Evolutionary conservation across 2,113 vertebrate species (phyloP).

Genomic region (Chloropsis hardwickii): DNA sequence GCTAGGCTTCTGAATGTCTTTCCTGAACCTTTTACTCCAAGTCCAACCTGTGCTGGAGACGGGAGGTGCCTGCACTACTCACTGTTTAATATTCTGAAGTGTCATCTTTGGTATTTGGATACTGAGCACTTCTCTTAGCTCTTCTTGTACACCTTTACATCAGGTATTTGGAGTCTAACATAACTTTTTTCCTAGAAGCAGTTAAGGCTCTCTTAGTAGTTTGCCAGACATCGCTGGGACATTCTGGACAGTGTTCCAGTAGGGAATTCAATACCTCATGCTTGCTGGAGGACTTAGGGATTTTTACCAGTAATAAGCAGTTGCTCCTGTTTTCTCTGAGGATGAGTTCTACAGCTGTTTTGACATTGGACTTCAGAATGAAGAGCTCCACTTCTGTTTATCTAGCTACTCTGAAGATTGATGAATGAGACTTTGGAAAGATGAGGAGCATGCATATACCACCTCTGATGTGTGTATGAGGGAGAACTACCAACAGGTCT

Average conservation of each 20-base stretch:
- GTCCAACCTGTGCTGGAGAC: neutral
- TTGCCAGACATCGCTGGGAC: neutral
- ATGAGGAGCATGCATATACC: neutral
- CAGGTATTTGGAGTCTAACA: neutral
- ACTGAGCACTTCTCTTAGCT: slow-evolving; percentile 5
- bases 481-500: neutral
- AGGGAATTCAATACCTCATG: slow-evolving; percentile 15
- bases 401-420: neutral
- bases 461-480: neutral
- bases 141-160: neutral
- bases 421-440: neutral
- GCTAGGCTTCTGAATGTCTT: neutral
- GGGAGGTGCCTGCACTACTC: neutral
- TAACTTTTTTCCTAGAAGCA: neutral
- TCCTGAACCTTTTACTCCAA: slow-evolving; percentile 29
- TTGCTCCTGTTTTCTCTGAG: neutral
- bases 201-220: neutral
- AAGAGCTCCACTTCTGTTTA: neutral
- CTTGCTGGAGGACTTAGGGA: neutral
- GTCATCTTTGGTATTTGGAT: neutral
- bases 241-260: neutral
- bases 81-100: neutral
- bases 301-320: neutral
- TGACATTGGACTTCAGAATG: neutral
- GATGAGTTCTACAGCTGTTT: neutral